These are phyloP conservation scores for Spodoptera frugiperda DNA, from an alignment of 1,140 invertebrate species.

Conservation along the genomic window DNA sequence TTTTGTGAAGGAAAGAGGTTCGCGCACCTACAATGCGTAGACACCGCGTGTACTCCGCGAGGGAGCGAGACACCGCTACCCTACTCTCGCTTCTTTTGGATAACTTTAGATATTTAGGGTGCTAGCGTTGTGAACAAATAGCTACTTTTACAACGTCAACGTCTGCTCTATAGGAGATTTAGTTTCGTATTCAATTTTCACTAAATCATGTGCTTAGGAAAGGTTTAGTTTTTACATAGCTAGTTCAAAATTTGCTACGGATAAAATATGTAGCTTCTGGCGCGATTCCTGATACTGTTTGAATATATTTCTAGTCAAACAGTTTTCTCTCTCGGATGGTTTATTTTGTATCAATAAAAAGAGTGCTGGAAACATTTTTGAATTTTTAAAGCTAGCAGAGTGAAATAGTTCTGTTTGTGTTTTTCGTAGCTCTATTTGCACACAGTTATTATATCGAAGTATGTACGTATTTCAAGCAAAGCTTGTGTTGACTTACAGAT, in stretches of 20 bases:
- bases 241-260: constrained; percentile 23
- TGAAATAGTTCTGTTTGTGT: background rate
- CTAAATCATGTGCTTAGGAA: constrained; percentile 44
- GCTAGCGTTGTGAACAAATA: constrained; percentile 72
- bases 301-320: constrained; percentile 20
- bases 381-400: background rate
- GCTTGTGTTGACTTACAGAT: no score
- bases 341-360: constrained; percentile 5
- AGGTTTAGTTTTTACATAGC: constrained; percentile 4
- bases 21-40: constrained; percentile 78
- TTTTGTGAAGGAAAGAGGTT: constrained; percentile 82
- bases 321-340: constrained; percentile 15
- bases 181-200: constrained; percentile 59
- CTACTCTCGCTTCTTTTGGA: constrained; percentile 68
- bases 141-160: constrained; percentile 63
- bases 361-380: background rate
- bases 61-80: constrained; percentile 75
- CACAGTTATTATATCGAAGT: no score
- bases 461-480: no score
- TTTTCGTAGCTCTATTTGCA: background rate
- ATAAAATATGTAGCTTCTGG: constrained; percentile 6
- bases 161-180: constrained; percentile 50
- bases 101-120: constrained; percentile 75
- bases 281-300: background rate
- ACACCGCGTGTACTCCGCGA: constrained; percentile 69